Conservation (phyloP, 1,140 invertebrate genomes). For the Campodea augens region DNA sequence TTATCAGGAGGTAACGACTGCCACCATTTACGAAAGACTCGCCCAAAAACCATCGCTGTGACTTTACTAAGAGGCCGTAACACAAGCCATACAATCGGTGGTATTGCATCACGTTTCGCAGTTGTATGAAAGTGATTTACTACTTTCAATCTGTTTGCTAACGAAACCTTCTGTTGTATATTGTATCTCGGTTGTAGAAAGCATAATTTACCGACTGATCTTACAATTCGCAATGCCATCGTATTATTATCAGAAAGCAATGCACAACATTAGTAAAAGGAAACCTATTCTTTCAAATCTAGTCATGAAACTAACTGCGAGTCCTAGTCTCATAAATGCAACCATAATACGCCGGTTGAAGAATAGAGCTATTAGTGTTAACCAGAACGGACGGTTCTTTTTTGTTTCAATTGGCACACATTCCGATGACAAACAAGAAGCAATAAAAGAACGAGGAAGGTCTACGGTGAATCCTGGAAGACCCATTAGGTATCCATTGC, state of each 20-base stretch:
- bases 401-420: too few species aligned
- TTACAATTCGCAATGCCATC: too few species aligned
- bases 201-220: too few species aligned
- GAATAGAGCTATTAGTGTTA: neutral
- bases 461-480: neutral
- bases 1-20: conserved; percentile 19
- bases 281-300: neutral
- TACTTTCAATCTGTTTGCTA: too few species aligned
- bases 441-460: neutral
- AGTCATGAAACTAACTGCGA: neutral
- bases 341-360: neutral
- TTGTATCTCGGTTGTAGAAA: too few species aligned
- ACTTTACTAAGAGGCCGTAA: conserved; percentile 14
- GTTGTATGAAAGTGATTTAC: conserved; percentile 3
- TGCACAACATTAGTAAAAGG: neutral
- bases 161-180: too few species aligned
- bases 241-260: too few species aligned
- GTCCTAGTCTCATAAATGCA: neutral
- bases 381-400: neutral
- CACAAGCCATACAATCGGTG: conserved; percentile 11
- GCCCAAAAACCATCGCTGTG: conserved; percentile 15
- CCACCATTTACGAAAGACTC: conserved; percentile 25
- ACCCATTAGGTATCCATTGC: neutral
- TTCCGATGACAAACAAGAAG: too few species aligned
- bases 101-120: conserved; percentile 6